Evolutionary conservation across 2,888 invertebrate genomes (phyloP).

Genomic region (Lacanobia oleracea): DNA sequence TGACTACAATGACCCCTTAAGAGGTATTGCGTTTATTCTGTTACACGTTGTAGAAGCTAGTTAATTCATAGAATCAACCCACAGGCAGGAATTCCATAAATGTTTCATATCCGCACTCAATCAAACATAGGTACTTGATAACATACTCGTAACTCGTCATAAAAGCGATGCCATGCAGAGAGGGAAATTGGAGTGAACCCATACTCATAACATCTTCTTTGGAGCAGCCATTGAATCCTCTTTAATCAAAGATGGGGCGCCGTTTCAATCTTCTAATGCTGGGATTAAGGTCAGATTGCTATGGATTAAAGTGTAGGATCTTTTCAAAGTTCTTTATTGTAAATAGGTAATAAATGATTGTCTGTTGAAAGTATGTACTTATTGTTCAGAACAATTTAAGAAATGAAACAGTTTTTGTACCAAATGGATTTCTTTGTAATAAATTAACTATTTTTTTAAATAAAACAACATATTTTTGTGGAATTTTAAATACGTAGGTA

Average conservation of each 20-base stretch:
- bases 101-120: neutral
- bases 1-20: no score
- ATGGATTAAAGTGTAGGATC: neutral
- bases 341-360: neutral
- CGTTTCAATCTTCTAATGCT: constrained; percentile 23
- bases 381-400: neutral
- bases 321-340: constrained; percentile 18
- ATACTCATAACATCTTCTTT: neutral
- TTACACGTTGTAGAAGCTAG: no score
- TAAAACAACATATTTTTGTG: neutral
- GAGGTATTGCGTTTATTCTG: no score
- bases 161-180: neutral
- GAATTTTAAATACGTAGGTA: no score
- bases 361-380: neutral
- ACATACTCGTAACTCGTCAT: neutral
- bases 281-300: constrained; percentile 22
- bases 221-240: neutral
- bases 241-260: constrained; percentile 29
- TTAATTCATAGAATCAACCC: no score
- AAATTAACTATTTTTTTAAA: neutral
- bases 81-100: no score
- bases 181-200: constrained; percentile 7
- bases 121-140: neutral
- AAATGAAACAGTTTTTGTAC: neutral
- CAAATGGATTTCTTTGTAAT: neutral